phyloP scores from a whole-genome alignment of 2,113 vertebrate genomes.

The human (Homo sapiens) region GRCh38 chrX:110800001-110800500 shows the following conservation, averaged over 20 bases:
- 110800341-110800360: background rate
- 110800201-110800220: background rate
- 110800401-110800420: slow-evolving; percentile 3
- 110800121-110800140: background rate
- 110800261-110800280: background rate
- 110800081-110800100: background rate
- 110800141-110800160: background rate
- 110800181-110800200: background rate
- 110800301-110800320: background rate
- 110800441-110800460: background rate
- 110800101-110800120: background rate
- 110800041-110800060: background rate
- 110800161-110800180: background rate
- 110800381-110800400: slow-evolving; percentile 8
- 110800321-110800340: background rate
- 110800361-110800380: background rate
- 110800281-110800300: slow-evolving; percentile 19
- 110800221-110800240: background rate
- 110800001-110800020: background rate
- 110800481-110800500: background rate
- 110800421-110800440: background rate
- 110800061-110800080: slow-evolving; percentile 22
- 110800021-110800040: background rate
- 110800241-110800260: background rate
- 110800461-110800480: background rate